Evolutionary conservation across 2,888 invertebrate species (phyloP).

Genomic region (Scrobipalpa atriplicella): DNA sequence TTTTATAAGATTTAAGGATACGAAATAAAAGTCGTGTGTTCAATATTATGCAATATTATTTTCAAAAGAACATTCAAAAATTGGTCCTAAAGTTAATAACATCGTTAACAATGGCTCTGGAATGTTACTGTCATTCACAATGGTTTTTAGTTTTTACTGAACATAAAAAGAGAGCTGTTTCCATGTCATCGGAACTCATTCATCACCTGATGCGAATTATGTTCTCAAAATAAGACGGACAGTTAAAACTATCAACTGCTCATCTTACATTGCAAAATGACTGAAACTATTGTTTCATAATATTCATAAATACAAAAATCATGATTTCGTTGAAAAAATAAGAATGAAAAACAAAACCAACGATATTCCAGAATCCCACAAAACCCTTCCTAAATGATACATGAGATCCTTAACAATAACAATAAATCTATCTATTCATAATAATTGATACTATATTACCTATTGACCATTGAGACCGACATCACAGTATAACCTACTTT

Average conservation of each 20-base stretch:
- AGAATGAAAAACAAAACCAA: conserved; percentile 60
- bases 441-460: conserved; percentile 80
- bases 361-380: conserved; percentile 74
- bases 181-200: background rate
- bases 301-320: conserved; percentile 10
- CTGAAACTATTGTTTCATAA: conserved; percentile 14
- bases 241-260: conserved; percentile 7
- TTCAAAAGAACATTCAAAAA: conserved; percentile 82
- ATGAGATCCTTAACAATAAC: conserved; percentile 82
- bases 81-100: conserved; percentile 82
- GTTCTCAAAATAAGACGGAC: background rate
- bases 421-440: conserved; percentile 73
- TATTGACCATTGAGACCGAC: conserved; percentile 80
- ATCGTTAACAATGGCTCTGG: conserved; percentile 82
- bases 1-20: conserved; percentile 27
- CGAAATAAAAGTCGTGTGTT: conserved; percentile 48
- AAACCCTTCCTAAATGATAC: conserved; percentile 72
- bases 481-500: conserved; percentile 80
- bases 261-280: background rate
- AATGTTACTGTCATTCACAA: conserved; percentile 75
- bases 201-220: conserved; percentile 9
- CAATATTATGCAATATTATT: conserved; percentile 81
- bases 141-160: conserved; percentile 50
- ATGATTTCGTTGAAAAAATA: conserved; percentile 32
- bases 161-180: conserved; percentile 61